A percentile compares a stretch with the other conserved stretches of the same genome.
Evolutionary conservation across 2,888 invertebrate species (phyloP).

Genomic region (Chrysotoxum bicinctum): DNA sequence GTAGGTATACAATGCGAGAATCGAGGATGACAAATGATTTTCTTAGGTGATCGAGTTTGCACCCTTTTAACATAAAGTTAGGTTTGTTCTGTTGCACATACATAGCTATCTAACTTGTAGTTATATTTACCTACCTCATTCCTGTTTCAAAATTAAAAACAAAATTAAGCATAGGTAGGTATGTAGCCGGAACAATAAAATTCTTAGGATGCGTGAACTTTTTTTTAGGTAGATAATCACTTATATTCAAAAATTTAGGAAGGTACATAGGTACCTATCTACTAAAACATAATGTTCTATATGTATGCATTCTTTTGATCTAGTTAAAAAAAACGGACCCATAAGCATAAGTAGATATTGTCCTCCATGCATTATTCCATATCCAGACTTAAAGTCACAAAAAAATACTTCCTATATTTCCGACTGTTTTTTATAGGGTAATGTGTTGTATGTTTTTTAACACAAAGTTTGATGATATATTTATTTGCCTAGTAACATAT

Average conservation of each 20-base stretch:
- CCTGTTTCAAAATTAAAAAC: background rate
- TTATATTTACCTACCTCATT: background rate
- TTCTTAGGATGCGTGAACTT: background rate
- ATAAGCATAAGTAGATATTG: slow-evolving; percentile 12
- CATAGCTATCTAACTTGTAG: background rate
- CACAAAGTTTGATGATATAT: no score
- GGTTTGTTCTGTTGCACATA: background rate
- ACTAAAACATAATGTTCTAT: background rate
- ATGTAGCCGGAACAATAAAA: background rate
- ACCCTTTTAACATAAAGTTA: background rate
- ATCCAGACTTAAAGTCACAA: slow-evolving; percentile 48
- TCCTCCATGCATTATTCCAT: slow-evolving; percentile 48
- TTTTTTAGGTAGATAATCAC: background rate
- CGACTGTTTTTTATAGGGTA: slow-evolving; percentile 29
- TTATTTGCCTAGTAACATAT: no score
- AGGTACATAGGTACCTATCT: background rate
- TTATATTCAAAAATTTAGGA: background rate
- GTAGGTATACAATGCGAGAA: background rate
- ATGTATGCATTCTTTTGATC: background rate
- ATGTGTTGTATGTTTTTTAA: background rate
- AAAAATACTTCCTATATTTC: slow-evolving; percentile 61
- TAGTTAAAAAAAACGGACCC: background rate
- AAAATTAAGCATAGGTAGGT: background rate
- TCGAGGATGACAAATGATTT: background rate
- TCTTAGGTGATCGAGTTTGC: background rate